Base-by-base conservation (phyloP, 2,888 invertebrate genomes). In the Thecocarcelia acutangulata region DNA sequence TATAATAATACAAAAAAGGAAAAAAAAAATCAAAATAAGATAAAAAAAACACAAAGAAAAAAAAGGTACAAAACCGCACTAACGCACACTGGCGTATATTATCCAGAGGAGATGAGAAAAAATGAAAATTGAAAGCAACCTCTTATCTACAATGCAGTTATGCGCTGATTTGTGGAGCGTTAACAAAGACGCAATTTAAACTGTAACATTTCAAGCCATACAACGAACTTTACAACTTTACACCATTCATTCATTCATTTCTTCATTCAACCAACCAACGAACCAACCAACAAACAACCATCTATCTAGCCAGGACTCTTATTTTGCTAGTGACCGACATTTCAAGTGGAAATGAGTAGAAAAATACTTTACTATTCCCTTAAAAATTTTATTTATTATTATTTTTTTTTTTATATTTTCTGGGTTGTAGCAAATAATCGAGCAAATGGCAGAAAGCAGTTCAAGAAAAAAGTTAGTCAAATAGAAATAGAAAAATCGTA, bases 321-420 rank as follows among this genome's bases (percentile, higher is more conserved):
- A 64, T 74, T 74, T 78, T 63, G 68, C 83, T 75, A 84, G 83
- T 84, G 84, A 84, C 84, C 84, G 83, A 84, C 80, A 83, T 84
- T 83, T 83, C 80, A 78, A 84, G 83, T 82, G 80, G 78, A 82
- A 78, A 78, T 74, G 82, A 77, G 81, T 77, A 69, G 69, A 77
- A 75, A 82, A 78, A 78, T 82, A 75, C 70, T 82, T 74, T 70
- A 44, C 59, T 66, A 70, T 82, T 82, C 70, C 58, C 68, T 69
- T 70, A 66, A 50, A 74, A 56, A 40, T 74, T 33, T 11, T 75
- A 42, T 58, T 50, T 58, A 66, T 75, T 46, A 56, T 44, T 33
- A 44, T 73, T 68, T 19, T 28, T 68, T 19, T 28, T 50, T 33
- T 54, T 59, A 33, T 59, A 61, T 42, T 44, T 48, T 61, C 66